Base-by-base conservation (phyloP, 1,140 invertebrate species). In the Propsilocerus akamusi region DNA sequence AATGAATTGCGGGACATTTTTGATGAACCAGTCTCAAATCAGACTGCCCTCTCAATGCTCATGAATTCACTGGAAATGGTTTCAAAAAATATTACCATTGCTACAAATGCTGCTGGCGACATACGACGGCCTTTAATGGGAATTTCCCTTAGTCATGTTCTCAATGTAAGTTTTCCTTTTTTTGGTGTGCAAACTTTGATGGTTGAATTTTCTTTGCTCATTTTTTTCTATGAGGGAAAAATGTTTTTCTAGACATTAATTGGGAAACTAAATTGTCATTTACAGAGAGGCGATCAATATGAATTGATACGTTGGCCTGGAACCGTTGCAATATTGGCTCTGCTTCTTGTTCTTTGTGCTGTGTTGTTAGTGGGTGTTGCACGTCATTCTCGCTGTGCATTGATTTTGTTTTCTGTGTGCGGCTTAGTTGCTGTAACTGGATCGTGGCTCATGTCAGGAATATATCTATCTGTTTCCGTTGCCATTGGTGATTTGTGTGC, bases 341-440 rank as follows among this genome's bases (percentile, higher is more conserved):
- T 83, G 34, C 72, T 89, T 41, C 75, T 88, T 49, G 75, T 87
- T 23, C 73, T 89, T 25, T 87, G 84, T 63, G 76, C 87, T 51
- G 75, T 89, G 41, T 70, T 90, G 52, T 69, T 89, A 50, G 82
- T 87, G 59, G 86, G 85, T 54, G 80, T 89, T 51, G 82, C 81
- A 47, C 72, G 83, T 54, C 83, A 87, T 64, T 88, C 83, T 3
- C 72, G 86, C 56, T 86, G 59, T 55, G 59, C 58, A 26, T 55
- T 64, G 0, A 61, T 61, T 41, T 46, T 63, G 51, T 66, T 59
- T 49, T 80, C 81, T 58, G 87, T 91, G 26, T 85, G 89, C 57
- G 89, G 87, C 25, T 68, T 94, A 48, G 76, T 90, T 52, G 86
- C 86, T 34, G 80, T 93, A n/a, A 90, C 92, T 54, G 78, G 86